Conservation (phyloP, 2,888 invertebrate genomes). For the Siphlonurus alternatus region DNA sequence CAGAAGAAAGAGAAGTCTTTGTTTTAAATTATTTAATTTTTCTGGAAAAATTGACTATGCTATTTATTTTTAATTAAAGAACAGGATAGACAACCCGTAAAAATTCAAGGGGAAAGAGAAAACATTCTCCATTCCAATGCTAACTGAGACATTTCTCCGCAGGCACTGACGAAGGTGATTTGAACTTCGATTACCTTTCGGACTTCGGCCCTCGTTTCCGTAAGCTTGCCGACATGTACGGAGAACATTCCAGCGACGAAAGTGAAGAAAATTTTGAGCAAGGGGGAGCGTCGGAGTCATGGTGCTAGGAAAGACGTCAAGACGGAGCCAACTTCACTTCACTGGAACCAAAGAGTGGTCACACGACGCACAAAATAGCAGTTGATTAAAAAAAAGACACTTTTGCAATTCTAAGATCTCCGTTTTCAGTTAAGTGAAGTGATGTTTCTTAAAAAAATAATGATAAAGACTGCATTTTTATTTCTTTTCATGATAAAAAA, state of each 20-base stretch:
- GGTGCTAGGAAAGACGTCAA: constrained; percentile 39
- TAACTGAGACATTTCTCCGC: constrained; percentile 12
- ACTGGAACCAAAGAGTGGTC: no score
- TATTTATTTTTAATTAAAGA: no score
- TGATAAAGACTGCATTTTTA: neutral
- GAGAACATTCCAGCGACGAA: constrained; percentile 70
- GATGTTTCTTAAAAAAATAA: neutral
- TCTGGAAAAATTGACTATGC: no score
- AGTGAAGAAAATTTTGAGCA: constrained; percentile 55
- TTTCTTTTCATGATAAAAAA: neutral
- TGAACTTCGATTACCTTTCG: constrained; percentile 86
- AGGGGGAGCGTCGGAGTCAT: constrained; percentile 50
- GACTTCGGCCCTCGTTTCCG: constrained; percentile 94
- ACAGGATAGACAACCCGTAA: no score
- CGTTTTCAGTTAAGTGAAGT: neutral
- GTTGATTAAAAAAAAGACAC: neutral
- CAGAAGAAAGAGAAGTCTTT: no score
- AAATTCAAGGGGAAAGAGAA: no score
- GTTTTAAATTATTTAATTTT: no score
- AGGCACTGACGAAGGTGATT: constrained; percentile 79
- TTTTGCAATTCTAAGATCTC: neutral
- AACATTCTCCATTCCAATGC: no score
- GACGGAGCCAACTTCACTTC: neutral
- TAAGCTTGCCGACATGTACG: constrained; percentile 86
- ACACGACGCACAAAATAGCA: neutral